Evolutionary conservation across 2,797 vertebrate genomes (phyloP).

Genomic region (Lagodon rhomboides): DNA sequence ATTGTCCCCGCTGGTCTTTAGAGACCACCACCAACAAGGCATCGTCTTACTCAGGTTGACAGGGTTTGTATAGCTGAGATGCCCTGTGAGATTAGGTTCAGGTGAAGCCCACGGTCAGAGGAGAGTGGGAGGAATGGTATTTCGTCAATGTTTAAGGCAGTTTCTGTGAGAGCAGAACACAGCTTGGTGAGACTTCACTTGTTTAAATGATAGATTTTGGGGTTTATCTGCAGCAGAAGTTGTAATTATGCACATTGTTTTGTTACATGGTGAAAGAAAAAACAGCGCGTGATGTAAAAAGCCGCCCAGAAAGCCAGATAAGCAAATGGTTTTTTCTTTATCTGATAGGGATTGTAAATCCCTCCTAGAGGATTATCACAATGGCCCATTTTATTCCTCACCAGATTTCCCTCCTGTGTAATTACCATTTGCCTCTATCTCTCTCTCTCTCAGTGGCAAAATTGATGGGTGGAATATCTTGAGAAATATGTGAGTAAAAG

Average conservation of each 20-base stretch:
- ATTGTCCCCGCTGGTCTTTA: conserved; percentile 81
- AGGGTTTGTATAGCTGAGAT: conserved; percentile 75
- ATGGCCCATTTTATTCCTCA: conserved; percentile 67
- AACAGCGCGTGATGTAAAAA: conserved; percentile 20
- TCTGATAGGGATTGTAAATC: conserved; percentile 62
- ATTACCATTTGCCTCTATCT: conserved; percentile 69
- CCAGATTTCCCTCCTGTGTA: conserved; percentile 62
- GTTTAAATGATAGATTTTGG: conserved; percentile 37
- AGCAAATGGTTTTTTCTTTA: conserved; percentile 52
- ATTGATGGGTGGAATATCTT: conserved; percentile 74
- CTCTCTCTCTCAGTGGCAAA: conserved; percentile 56
- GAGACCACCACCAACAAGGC: conserved; percentile 83
- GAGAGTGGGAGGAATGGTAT: conserved; percentile 46
- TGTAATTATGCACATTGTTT: conserved; percentile 39
- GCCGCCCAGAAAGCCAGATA: conserved; percentile 35
- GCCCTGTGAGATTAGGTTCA: conserved; percentile 78
- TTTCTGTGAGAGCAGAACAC: conserved; percentile 24
- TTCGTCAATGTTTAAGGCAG: conserved; percentile 52
- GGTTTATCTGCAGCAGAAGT: conserved; percentile 36
- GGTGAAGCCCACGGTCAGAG: conserved; percentile 68
- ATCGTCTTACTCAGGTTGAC: conserved; percentile 83
- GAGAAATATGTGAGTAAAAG: conserved; percentile 73
- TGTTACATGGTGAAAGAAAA: conserved; percentile 28
- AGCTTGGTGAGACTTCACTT: conserved; percentile 23
- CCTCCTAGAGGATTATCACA: conserved; percentile 67